Percentiles rank a stretch among this genome's conserved stretches.
phyloP scores from a whole-genome alignment of 2,113 vertebrate genomes.

The Podarcis muralis region DNA sequence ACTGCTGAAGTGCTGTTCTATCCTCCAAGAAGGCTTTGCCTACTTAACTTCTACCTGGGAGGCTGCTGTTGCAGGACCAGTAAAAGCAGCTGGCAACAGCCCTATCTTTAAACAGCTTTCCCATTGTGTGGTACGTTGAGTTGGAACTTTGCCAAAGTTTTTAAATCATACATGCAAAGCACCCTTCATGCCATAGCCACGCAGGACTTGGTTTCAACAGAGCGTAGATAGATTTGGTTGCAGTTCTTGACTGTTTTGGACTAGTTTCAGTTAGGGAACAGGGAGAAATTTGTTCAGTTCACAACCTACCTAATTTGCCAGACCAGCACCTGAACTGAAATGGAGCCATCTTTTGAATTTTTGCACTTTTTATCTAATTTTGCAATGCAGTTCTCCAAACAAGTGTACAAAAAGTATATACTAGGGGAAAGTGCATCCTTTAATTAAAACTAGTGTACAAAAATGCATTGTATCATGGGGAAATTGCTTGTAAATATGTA shows the following conservation, averaged over 20 bases:
- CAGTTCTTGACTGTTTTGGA: background rate
- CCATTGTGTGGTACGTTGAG: background rate
- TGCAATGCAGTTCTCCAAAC: too few species aligned
- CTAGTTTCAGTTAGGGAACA: background rate
- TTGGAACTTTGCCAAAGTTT: background rate
- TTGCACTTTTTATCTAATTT: too few species aligned
- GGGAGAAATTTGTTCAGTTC: too few species aligned
- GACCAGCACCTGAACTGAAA: too few species aligned
- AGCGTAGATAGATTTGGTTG: background rate
- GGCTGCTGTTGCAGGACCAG: background rate
- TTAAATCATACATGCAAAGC: background rate
- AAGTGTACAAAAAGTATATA: too few species aligned
- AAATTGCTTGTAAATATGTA: too few species aligned
- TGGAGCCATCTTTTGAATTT: too few species aligned
- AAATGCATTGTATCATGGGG: too few species aligned
- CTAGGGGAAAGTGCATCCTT: too few species aligned
- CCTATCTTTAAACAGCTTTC: background rate
- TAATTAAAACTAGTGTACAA: too few species aligned
- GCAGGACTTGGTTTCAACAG: background rate
- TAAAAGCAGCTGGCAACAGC: background rate
- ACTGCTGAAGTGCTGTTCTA: background rate
- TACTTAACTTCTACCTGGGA: background rate
- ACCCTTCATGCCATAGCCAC: background rate
- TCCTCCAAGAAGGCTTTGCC: background rate
- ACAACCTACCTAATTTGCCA: too few species aligned